phyloP scores from a whole-genome alignment of 2,113 vertebrate species.

The Hemichromis elongatus region DNA sequence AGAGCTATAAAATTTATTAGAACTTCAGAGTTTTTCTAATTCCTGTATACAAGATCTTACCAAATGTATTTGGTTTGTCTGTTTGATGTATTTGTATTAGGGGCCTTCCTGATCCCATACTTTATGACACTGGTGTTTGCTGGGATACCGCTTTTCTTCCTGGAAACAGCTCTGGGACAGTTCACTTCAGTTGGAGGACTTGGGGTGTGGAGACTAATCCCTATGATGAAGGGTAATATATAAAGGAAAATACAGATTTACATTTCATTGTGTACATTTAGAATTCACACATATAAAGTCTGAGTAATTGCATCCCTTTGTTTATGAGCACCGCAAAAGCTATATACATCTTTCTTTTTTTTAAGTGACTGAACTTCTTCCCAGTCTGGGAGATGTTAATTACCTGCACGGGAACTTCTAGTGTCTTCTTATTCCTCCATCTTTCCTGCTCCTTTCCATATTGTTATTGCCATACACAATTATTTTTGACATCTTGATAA shows the following conservation, averaged over 20 bases:
- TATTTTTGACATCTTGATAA: not conserved
- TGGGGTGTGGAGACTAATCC: slow-evolving; percentile 87
- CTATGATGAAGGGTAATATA: slow-evolving; percentile 91
- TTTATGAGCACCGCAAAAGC: not conserved
- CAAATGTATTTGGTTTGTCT: not conserved
- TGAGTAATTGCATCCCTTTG: not conserved
- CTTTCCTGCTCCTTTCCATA: not conserved
- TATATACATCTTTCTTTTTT: rapidly evolving
- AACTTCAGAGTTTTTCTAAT: not conserved
- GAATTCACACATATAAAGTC: not conserved
- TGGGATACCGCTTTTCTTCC: slow-evolving; percentile 86
- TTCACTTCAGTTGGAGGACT: slow-evolving; percentile 84
- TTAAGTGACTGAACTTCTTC: not conserved
- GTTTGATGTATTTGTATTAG: slow-evolving; percentile 51
- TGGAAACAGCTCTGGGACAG: slow-evolving; percentile 87
- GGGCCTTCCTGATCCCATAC: slow-evolving; percentile 88
- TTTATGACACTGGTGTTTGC: slow-evolving; percentile 87
- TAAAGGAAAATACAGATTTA: not conserved
- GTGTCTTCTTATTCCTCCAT: not conserved
- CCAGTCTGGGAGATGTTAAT: not conserved
- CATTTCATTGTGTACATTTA: not conserved
- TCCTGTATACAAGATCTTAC: not conserved
- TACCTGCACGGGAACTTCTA: not conserved
- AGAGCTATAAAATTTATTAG: not conserved
- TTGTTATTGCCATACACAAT: rapidly evolving